Base-by-base conservation (phyloP, 2,888 invertebrate species). In the Boloria euphrosyne region DNA sequence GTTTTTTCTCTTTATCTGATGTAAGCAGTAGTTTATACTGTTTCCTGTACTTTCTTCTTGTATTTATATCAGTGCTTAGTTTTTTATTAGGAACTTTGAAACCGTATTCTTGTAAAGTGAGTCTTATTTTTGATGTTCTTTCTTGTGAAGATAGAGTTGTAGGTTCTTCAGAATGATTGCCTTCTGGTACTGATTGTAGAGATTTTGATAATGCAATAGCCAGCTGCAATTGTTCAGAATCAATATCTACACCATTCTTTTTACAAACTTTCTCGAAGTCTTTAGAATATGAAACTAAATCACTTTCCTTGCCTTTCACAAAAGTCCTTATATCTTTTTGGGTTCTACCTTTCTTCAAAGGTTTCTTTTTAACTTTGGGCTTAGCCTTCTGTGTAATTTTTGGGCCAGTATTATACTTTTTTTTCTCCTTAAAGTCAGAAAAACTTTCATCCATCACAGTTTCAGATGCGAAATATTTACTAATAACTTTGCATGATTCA, bases 121-220 rank as follows among this genome's bases (percentile, higher is more conserved):
- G 88, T 64, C 92, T 87, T 51, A 94, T 91, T 71, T 80, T 87
- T 50, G 79, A 78, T 43, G 80, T 76, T 74, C 84, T 85, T 68
- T 85, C 84, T 73, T 83, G 80, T 1, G 84, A 72, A 18, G 73
- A 78, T 51, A 78, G 65, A n/a, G 77, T 54, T 53, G 75, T 74
- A 50, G 47, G 72, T 59, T 73, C 73, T 62, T 69, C 17, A 16
- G 46, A 57, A 62, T 61, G 72, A 66, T 53, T 51, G 31, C 75
- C 57, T 51, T 18, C 66, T 66, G 58, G 62, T 47, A 64, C 46
- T 49, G 74, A 71, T n/a, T 87, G 79, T 4, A 93, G 78, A 0
- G 95, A 95, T 77, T 93, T 93, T 3, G 95, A 95, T 66, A 95
- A 79, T 14, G 95, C 95, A 73, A 95, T 87, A 52, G 95, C 95